Base-by-base conservation (phyloP, 2,797 vertebrate genomes). In the Premnoplex brunnescens region DNA sequence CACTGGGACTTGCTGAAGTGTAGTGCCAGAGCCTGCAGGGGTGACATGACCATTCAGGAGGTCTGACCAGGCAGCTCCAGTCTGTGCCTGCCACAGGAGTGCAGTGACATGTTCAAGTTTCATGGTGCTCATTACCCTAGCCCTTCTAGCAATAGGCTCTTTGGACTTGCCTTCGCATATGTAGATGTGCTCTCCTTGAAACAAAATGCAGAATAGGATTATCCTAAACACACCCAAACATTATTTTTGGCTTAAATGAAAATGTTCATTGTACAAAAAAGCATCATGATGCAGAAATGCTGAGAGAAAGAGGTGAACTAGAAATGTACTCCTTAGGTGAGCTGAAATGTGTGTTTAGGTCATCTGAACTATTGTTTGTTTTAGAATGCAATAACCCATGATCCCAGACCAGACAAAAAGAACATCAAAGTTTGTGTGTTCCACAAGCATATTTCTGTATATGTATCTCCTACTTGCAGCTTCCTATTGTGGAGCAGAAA, bases 331-430 rank as follows among this genome's bases (percentile, higher is more conserved):
- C 46, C 41, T 64, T 69, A 69, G 10, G 14, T 82, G 62, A 82
- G n/a, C 68, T 77, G 84, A 92, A 91, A 72, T 39, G 43, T 71
- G 30, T 37, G 22, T 58, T 69, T 82, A 30, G 68, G 37, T 55
- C 39, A 49, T 39, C 23, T 87, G 73, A 81, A 44, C 22, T 62
- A 46, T 34, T 7, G 1, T 69, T 82, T 78, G 9, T n/a, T 95
- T 83, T 85, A 54, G 34, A 92, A 73, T 39, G 59, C 17, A 88
- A 59, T 32, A 89, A 59, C 12, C 16, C 22, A 22, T 34, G 52
- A 62, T 67, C 30, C 10, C 32, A 63, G 30, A 28, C 27, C 58
- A 89, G 71, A 93, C 86, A 79, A 74, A 72, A 83, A 81, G 34
- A 52, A 32, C 14, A 51, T 36, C n/a, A 48, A 52, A 73, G 36